Evolutionary conservation across 2,888 invertebrate genomes (phyloP), one percentile per base, ranked within the genome.

Genomic region (Cosmia pyralina): DNA sequence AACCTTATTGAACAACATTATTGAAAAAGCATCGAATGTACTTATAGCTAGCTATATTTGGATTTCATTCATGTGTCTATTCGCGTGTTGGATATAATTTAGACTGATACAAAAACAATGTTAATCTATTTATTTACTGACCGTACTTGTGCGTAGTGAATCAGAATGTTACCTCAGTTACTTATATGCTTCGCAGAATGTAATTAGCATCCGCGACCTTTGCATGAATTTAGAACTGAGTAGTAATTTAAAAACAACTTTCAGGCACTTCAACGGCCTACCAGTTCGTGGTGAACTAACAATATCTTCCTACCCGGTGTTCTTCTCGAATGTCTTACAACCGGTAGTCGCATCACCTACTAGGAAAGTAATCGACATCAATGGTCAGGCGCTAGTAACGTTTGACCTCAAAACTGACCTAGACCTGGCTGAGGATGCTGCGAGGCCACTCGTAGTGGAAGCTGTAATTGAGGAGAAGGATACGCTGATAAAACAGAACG

Each of bases 391-490:
- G 4, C 97, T 97, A 62, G 97, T 98, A 2, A 97, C 98, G 69
- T 98, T 98, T 86, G 97, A 98, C 89, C 97, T 99, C 75, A 97
- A 97, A 81, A 97, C 97, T 81, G 97, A 98, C 90, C 94, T 98
- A 75, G 98, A 98, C 88, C 94, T 99, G 71, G 97, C 97, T 52
- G 96, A 95, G 83, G 98, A 98, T 88, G 98, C 98, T 69, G 98
- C 98, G 87, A 97, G 98, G 84, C 97, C 98, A 41, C 97, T 99
- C 62, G 97, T 98, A 50, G 97, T 99, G 64, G 98, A 98, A 90
- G 99, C 98, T 0, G 97, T 98, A 10, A 97, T 99, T 4, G 99
- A 99, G 92, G 99, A 99, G 95, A 97, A 97, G 71, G 96, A 98
- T 83, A 99, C 99, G 3, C 97, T 98, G 22, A 97, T 98, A 67